Evolutionary conservation across 1,140 invertebrate species (phyloP), one percentile per base, ranked within the genome.

Genomic region (Macrocentrus cingulum): DNA sequence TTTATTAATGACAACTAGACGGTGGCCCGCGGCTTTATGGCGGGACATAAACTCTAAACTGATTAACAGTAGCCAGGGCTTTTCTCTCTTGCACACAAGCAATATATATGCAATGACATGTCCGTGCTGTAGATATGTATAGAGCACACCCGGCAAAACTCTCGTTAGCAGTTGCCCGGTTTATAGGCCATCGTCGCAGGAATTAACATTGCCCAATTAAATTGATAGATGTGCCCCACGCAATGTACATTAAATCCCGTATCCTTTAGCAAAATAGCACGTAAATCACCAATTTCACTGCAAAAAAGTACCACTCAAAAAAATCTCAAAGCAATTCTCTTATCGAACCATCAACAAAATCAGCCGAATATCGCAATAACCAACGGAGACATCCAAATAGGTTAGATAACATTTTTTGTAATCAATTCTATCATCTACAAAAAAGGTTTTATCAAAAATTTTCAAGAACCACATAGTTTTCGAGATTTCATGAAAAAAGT

Each of bases 161-260:
- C 76, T 79, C 75, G 77, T 79, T 80, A 79, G 72, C 70, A 70
- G 73, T 74, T 70, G 65, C 54, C 68, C 60, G 48, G 69, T 79
- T 79, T 80, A 80, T 79, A 74, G 76, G 71, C 74, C 76, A 80
- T 80, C 78, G 76, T 79, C 74, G 72, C 69, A 70, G 72, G 68
- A 78, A 79, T 76, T 79, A 80, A 80, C 78, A 79, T 77, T 78
- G 73, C 70, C 75, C 78, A 78, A 79, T 80, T 79, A 79, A 79
- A 80, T 80, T 79, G 78, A 79, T 80, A 76, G 78, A 80, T 80
- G 73, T 48, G 45, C 46, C 50, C 57, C 45, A 50, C 71, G 71
- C 69, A 61, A 56, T 63, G 44, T 66, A 61, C 69, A 71, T 76
- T 76, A 77, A 78, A 75, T 70, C 70, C 65, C 62, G 59, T 67